phyloP scores from a whole-genome alignment of 2,113 vertebrate genomes.

The Cygnus atratus region DNA sequence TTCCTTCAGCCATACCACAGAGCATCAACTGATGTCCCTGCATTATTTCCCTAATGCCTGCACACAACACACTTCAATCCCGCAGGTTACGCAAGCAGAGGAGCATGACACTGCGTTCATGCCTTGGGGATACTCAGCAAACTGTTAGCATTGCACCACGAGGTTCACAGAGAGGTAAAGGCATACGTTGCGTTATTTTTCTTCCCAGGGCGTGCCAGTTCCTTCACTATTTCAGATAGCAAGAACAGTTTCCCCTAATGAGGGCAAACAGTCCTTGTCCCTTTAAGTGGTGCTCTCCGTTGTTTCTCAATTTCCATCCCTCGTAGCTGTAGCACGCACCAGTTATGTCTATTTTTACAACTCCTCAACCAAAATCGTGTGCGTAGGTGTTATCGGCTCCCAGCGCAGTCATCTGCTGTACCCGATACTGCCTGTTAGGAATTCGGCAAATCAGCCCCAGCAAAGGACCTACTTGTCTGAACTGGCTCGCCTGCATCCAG shows the following conservation, averaged over 20 bases:
- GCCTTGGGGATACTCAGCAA: background rate
- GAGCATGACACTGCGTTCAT: background rate
- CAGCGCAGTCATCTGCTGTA: background rate
- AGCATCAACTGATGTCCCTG: background rate
- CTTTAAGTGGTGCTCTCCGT: background rate
- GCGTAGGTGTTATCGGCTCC: background rate
- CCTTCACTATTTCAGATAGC: background rate
- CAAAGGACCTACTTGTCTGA: background rate
- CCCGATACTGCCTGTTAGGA: background rate
- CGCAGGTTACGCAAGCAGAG: background rate
- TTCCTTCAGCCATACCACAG: background rate
- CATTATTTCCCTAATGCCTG: background rate
- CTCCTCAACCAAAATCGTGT: background rate
- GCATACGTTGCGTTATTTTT: accelerated
- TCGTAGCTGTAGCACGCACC: background rate
- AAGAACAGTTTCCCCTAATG: background rate
- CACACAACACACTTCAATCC: background rate
- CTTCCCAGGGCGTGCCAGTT: background rate
- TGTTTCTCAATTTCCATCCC: background rate
- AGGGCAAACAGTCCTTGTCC: background rate
- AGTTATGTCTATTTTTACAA: background rate
- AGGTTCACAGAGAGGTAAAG: background rate
- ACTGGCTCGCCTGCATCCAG: background rate
- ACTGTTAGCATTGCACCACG: background rate
- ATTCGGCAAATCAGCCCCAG: background rate